Evolutionary conservation across 2,797 vertebrate species (phyloP).

Genomic region (Acanthornis magna): DNA sequence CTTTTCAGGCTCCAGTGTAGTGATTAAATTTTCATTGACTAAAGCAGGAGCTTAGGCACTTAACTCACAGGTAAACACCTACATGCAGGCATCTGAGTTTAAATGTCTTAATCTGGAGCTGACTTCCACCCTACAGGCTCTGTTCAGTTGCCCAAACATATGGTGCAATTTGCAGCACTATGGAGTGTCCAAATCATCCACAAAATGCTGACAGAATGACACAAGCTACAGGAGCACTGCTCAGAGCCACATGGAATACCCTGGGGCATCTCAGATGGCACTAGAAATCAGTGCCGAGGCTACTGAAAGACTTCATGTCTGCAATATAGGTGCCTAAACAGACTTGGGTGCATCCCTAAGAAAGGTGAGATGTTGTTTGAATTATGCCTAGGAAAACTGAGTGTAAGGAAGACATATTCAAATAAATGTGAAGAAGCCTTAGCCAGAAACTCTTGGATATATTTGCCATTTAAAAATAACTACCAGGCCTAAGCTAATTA

Average conservation of each 20-base stretch:
- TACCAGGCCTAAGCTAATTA: neutral
- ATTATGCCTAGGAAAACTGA: neutral
- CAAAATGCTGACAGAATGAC: constrained; percentile 31
- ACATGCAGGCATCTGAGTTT: neutral
- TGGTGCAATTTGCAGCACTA: neutral
- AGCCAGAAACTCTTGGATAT: neutral
- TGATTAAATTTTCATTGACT: constrained; percentile 54
- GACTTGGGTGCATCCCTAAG: neutral
- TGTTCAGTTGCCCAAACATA: constrained; percentile 26
- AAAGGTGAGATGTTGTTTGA: neutral
- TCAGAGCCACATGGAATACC: constrained; percentile 35
- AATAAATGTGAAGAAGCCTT: neutral
- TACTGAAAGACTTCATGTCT: neutral
- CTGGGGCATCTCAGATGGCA: constrained; percentile 31
- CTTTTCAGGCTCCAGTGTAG: neutral
- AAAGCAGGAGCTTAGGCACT: neutral
- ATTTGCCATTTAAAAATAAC: neutral
- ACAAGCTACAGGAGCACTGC: neutral
- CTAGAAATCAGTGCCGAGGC: neutral
- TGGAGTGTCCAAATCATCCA: constrained; percentile 5
- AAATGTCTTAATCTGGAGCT: constrained; percentile 26
- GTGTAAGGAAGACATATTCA: neutral
- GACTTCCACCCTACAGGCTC: neutral
- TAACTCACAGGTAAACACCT: neutral
- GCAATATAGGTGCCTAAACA: neutral